Evolutionary conservation across 2,797 vertebrate genomes (phyloP), one percentile per base, ranked within the genome.

Genomic region (Phoebastria nigripes): DNA sequence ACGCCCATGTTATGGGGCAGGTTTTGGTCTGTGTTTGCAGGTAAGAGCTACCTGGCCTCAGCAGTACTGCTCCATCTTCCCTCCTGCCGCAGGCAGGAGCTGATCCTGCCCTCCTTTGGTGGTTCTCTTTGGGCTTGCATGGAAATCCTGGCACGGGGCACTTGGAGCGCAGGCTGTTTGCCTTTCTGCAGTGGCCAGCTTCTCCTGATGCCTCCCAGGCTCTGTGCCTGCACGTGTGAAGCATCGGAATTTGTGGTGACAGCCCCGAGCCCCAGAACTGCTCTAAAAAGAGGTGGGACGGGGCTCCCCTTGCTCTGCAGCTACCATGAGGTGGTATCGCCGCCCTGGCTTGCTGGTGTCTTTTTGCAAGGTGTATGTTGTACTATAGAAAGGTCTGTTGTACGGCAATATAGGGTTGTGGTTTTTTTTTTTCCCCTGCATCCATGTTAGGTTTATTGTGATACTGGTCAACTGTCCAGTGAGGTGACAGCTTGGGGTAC

Each of bases 1-100:
- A 24, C 7, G 1, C 9, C 19, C 16, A 37, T 0, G 0, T 24
- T 39, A 21, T 1, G 2, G 37, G 33, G 31, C 55, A 79, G 42
- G 22, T 49, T 69, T 87, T 35, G 28, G n/a, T 42, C 18, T 9
- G 3, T 3, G 1, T 54, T 72, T 69, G 42, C 63, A 59, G 46
- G 39, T 69, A 12, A 39, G 61, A 69, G 42, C 66, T 42, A 21
- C 37, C 55, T 39, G 47, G 39, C 39, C 51, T 54, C 72, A 46
- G 37, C 2, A 2, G 3, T 41, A 24, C 1, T 0, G 46, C 26
- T 78, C 49, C 15, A 8, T 49, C 8, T 0, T 70, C 80, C 29
- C 72, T 56, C 51, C 42, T 12, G 11, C 15, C 1, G 1, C 1
- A 5, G 12, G 19, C n/a, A 44, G 67, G n/a, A 90, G 29, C 44